Base-by-base conservation (phyloP, 2,888 invertebrate species). In the Zygogramma bicolorata region DNA sequence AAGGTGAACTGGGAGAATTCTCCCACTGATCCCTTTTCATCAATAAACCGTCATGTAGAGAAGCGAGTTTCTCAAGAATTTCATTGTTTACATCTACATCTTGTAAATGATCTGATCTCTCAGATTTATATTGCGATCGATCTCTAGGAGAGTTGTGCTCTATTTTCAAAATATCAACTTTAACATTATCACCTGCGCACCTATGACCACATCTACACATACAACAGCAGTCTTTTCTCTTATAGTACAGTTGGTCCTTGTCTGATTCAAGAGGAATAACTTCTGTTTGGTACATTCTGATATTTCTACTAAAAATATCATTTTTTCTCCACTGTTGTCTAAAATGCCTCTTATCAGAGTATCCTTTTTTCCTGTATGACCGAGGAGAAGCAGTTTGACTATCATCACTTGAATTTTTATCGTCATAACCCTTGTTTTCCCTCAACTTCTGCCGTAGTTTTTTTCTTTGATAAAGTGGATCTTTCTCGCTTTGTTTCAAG, bases 401-500 rank as follows among this genome's bases (percentile, higher is more conserved):
- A 63, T 91, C 91, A 77, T 92, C 91, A 81, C 91, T 91, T 0
- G 91, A 91, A 78, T 90, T 90, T 84, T 90, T 90, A 65, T 91
- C 89, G 59, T 88, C 88, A 75, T 88, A 88, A 3, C 85, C 84
- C 73, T 88, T 87, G 7, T 84, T 80, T 62, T 86, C 88, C 71
- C 93, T 90, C 76, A 91, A 89, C 84, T 92, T 91, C 82, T 92
- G 90, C 18, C 92, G 88, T 67, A 92, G 87, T 85, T 94, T 93
- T 75, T 92, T 88, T 83, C 92, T 90, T 85, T 92, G 92, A 81
- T 95, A 95, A 84, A 94, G 92, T 0, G 95, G 95, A 88, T 96
- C 96, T 82, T 96, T 94, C 85, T 96, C 96, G 82, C 96, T 96
- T 87, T 96, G 96, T 83, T 96, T 96, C 72, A 95, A 90, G 83